Evolutionary conservation across 2,113 vertebrate species (phyloP).

Genomic region (Oryzias celebensis): DNA sequence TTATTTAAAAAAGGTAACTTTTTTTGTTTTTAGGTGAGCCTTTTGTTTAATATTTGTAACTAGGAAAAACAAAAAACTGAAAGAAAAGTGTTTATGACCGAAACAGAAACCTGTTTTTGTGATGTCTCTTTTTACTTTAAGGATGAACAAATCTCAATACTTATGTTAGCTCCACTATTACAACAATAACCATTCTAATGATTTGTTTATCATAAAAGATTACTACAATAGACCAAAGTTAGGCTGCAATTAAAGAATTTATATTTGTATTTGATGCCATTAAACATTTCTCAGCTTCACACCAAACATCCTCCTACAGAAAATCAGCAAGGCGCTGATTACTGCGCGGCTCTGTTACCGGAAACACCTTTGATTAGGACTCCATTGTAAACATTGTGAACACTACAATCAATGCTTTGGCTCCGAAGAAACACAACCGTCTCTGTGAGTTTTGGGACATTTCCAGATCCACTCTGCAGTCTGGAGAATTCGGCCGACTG

Average conservation of each 20-base stretch:
- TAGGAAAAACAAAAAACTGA: no score
- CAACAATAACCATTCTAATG: slow-evolving; percentile 8
- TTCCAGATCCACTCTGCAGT: slow-evolving; percentile 21
- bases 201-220: slow-evolving; percentile 24
- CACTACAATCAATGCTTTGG: slow-evolving; percentile 20
- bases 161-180: slow-evolving; percentile 4
- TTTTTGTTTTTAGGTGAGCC: no score
- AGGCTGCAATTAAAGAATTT: slow-evolving; percentile 27
- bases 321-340: slow-evolving; percentile 36
- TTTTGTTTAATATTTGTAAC: no score
- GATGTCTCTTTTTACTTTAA: no score
- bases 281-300: neutral
- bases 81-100: no score
- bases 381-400: slow-evolving; percentile 25
- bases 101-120: no score
- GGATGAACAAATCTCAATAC: neutral
- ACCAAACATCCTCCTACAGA: neutral
- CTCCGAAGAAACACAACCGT: slow-evolving; percentile 6
- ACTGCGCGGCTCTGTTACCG: slow-evolving; percentile 2
- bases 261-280: neutral
- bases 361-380: slow-evolving; percentile 21
- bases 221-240: neutral
- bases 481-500: slow-evolving; percentile 22
- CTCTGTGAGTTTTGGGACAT: slow-evolving; percentile 5
- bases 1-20: no score